Evolutionary conservation across 2,113 vertebrate species (phyloP).

Genomic region (Argyrosomus japonicus): DNA sequence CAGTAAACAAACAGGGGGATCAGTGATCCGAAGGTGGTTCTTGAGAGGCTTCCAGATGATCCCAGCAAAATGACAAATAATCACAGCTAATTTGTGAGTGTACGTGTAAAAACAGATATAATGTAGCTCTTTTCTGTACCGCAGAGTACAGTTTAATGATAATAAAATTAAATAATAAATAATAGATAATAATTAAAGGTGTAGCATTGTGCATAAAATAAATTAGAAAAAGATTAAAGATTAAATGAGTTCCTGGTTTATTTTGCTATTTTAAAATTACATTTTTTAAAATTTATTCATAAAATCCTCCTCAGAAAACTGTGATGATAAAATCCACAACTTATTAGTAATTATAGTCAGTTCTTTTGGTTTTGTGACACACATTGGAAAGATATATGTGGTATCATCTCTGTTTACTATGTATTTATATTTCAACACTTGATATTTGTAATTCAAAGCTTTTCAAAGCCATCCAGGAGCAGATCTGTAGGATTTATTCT

Average conservation of each 20-base stretch:
- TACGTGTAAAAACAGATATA: constrained; percentile 1
- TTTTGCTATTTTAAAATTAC: neutral
- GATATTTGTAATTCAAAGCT: neutral
- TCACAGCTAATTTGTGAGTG: neutral
- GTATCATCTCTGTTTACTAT: neutral
- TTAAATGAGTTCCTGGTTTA: neutral
- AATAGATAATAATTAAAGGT: neutral
- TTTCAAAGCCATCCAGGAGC: neutral
- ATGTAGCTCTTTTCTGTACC: neutral
- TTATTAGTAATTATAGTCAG: neutral
- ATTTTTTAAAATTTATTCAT: neutral
- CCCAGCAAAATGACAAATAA: neutral
- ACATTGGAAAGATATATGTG: neutral
- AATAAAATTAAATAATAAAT: no score
- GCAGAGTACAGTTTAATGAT: neutral
- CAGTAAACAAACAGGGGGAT: constrained; percentile 32
- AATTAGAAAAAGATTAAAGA: neutral
- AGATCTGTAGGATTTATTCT: neutral
- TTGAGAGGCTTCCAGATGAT: constrained; percentile 20
- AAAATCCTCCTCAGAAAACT: neutral
- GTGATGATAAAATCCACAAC: neutral
- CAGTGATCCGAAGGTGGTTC: neutral
- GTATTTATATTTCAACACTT: neutral
- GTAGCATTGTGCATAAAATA: neutral
- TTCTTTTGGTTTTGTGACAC: no score